These are phyloP conservation scores for Pachypeltis micranthus DNA, from an alignment of 1,140 invertebrate species.

Conservation along the genomic window DNA sequence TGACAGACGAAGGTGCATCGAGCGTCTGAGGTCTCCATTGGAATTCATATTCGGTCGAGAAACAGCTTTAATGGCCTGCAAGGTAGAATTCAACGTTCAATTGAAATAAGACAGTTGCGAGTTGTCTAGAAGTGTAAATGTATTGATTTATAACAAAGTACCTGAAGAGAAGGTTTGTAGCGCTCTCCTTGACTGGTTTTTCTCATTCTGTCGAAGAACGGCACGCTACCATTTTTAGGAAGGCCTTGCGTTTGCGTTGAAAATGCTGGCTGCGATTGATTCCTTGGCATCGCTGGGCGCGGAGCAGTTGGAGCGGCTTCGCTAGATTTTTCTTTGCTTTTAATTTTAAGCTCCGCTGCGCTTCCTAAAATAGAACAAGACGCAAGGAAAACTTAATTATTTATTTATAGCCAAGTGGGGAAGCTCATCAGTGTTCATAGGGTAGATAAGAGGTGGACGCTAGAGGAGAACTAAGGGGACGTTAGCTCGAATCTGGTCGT, in stretches of 20 bases:
- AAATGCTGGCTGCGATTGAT: constrained; percentile 72
- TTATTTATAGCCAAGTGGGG: too few relatives aligned
- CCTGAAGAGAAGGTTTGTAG: constrained; percentile 62
- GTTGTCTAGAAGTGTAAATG: too few relatives aligned
- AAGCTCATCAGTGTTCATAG: too few relatives aligned
- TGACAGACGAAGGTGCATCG: constrained; percentile 43
- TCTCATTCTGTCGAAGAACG: constrained; percentile 69
- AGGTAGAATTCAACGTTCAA: too few relatives aligned
- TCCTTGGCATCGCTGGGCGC: constrained; percentile 49
- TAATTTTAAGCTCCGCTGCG: constrained; percentile 21
- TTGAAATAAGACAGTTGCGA: too few relatives aligned
- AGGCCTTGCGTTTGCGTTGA: constrained; percentile 63
- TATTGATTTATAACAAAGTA: too few relatives aligned
- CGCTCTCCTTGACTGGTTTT: constrained; percentile 50
- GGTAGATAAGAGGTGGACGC: too few relatives aligned
- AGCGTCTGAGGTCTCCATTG: constrained; percentile 43
- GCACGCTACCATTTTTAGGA: constrained; percentile 77
- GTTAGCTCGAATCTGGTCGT: too few relatives aligned
- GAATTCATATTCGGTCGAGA: constrained; percentile 48
- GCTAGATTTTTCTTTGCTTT: constrained; percentile 25
- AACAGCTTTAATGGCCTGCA: constrained; percentile 55
- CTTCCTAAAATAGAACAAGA: constrained; percentile 19
- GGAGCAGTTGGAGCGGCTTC: constrained; percentile 12
- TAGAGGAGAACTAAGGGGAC: too few relatives aligned
- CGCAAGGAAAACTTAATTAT: too few relatives aligned